A percentile compares a stretch with the other conserved stretches of the same genome.
Evolutionary conservation across 2,888 invertebrate species (phyloP).

Genomic region (Panopea generosa): DNA sequence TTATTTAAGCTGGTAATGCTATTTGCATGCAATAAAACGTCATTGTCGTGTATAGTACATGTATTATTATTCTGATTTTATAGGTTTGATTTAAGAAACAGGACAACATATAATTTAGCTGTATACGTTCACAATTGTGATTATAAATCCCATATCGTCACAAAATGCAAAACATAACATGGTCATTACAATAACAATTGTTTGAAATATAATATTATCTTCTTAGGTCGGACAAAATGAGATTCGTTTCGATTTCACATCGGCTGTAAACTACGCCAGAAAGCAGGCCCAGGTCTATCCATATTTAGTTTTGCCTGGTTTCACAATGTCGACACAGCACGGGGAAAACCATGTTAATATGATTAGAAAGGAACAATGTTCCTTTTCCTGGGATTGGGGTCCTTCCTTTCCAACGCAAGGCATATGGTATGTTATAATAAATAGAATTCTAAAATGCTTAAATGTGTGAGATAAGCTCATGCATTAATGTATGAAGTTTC

Average conservation of each 20-base stretch:
- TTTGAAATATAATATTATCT: too few relatives aligned
- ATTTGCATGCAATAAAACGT: too few relatives aligned
- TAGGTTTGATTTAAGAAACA: too few relatives aligned
- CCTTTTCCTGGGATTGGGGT: constrained; percentile 99
- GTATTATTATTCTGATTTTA: too few relatives aligned
- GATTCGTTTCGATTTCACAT: constrained; percentile 88
- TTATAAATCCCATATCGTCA: too few relatives aligned
- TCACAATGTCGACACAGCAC: constrained; percentile 90
- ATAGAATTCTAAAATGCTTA: neutral
- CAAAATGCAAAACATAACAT: too few relatives aligned
- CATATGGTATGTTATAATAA: constrained; percentile 90
- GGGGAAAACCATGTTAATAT: constrained; percentile 98
- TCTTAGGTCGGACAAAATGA: constrained; percentile 86
- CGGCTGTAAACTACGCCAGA: constrained; percentile 89
- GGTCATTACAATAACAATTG: too few relatives aligned
- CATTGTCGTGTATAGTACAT: too few relatives aligned
- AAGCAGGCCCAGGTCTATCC: constrained; percentile 56
- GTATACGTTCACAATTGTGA: too few relatives aligned
- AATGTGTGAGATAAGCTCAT: neutral
- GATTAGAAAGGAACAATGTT: constrained; percentile 89
- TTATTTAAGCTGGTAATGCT: too few relatives aligned
- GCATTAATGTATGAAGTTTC: too few relatives aligned
- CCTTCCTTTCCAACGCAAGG: constrained; percentile 97
- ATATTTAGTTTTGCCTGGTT: constrained; percentile 89
- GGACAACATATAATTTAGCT: too few relatives aligned